Evolutionary conservation across 2,797 vertebrate species (phyloP), one percentile per base, ranked within the genome.

Genomic region (Esox masquinongy): DNA sequence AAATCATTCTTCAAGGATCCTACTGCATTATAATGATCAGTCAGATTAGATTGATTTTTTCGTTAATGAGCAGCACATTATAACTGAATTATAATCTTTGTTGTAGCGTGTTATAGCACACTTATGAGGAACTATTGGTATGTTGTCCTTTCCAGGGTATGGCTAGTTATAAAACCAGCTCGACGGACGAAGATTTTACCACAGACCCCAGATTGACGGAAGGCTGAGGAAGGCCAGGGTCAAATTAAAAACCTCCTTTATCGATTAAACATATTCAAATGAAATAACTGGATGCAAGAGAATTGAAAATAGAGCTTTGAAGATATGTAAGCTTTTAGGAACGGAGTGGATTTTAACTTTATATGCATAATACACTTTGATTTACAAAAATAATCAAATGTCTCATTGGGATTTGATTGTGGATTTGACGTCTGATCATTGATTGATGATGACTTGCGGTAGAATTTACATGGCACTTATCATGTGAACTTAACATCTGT

Each of bases 401-500:
- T 66, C 4, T 63, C 59, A 0, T 29, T 63, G 59, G 63, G 26
- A 31, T 66, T 66, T 66, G 63, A 31, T 26, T 29, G 61, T 29
- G 14, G 51, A 53, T 53, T 53, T 53, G 51, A 53, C 8, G 51
- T 53, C 3, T 53, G 51, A 19, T 4, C n/a, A 12, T 70, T 17
- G 7, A 16, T 73, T 68, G 19, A 43, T 49, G 4, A 11, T 24
- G 5, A 24, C 7, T 6, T 4, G 1, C 9, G 14, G 29, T 64
- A n/a, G 39, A 75, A 49, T 34, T 78, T 36, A 74, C 31, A 51
- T 15, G 19, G 7, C 24, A 9, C 59, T 91, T 73, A 92, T 63
- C n/a, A 47, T 0, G 64, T 69, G 75, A 94, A 92, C 72, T 89
- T 74, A 61, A 93, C 88, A 43, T 95, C 93, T 47, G 93, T 95